Base-by-base conservation (phyloP, 2,888 invertebrate species). In the Eledona agricola region DNA sequence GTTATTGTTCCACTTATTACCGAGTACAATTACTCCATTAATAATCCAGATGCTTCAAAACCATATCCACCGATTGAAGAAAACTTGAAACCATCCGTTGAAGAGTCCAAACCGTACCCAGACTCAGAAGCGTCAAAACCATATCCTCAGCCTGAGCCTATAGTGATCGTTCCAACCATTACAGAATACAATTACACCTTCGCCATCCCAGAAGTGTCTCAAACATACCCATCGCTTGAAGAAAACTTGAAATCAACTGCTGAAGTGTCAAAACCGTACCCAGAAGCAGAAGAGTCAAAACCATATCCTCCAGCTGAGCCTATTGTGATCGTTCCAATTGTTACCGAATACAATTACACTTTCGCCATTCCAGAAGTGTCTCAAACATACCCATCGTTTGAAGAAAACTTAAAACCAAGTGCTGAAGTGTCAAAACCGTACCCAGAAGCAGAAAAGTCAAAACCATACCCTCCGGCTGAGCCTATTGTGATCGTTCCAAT, bases 51-150 rank as follows among this genome's bases (percentile, higher is more conserved):
- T 13, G 7, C 15, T 29, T 13, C 11, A 29, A 29, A 29, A 29
- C 15, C 29, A 29, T 29, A 29, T 29, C 29, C 51, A 11, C 52
- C 54, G n/a, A 54, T 25, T 12, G 12, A 3, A 19, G 37, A 32
- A 10, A 19, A 31, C 19, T 22, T 13, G 3, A 5, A 12, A 5
- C 13, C 5, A 12, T 32, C n/a, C 12, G 12, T 32, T 32, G 35
- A 34, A 7, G 50, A 43, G 47, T 45, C 42, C 4, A 22, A 25
- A 4, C 62, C 62, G 4, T 59, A 60, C 16, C 53, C 59, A 7
- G 1, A 29, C 15, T 25, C 25, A 4, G 38, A 25, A 16, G 26
- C 4, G 6, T 7, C 12, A 11, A 20, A 35, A 35, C 35, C 35
- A 1, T 35, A 35, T 20, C 12, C 35, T 11, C 55, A 60, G 10